Conservation (phyloP, 2,888 invertebrate species). For the Erebia aethiops region DNA sequence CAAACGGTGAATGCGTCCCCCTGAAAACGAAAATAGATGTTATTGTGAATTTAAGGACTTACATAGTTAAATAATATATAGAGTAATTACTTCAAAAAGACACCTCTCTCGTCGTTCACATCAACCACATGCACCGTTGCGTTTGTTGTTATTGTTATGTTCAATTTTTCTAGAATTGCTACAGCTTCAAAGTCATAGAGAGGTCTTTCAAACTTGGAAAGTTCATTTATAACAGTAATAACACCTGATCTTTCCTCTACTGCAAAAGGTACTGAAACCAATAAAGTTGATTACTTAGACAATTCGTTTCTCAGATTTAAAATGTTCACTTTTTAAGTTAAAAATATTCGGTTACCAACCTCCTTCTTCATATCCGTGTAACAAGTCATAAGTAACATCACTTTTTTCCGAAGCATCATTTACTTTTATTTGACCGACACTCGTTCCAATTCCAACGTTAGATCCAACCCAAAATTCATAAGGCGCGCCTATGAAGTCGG, state of each 20-base stretch:
- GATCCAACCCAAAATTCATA: slow-evolving; percentile 96
- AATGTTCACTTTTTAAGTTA: background rate
- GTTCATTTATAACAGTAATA: slow-evolving; percentile 91
- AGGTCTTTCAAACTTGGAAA: slow-evolving; percentile 86
- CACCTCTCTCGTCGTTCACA: slow-evolving; percentile 87
- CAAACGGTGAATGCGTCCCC: slow-evolving; percentile 87
- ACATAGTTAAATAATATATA: slow-evolving; percentile 30
- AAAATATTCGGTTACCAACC: slow-evolving; percentile 72
- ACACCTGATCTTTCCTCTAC: slow-evolving; percentile 94
- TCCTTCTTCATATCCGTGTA: slow-evolving; percentile 93
- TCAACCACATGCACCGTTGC: slow-evolving; percentile 92
- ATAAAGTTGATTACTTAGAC: slow-evolving; percentile 21
- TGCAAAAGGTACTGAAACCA: slow-evolving; percentile 92
- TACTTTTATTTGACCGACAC: slow-evolving; percentile 92
- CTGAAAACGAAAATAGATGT: slow-evolving; percentile 64
- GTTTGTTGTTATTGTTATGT: slow-evolving; percentile 89
- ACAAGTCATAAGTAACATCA: slow-evolving; percentile 88
- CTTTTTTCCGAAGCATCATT: slow-evolving; percentile 87
- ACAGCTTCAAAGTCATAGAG: slow-evolving; percentile 92
- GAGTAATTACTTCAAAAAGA: slow-evolving; percentile 82
- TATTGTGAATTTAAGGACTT: slow-evolving; percentile 40
- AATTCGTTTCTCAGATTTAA: background rate
- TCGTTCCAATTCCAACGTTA: slow-evolving; percentile 92
- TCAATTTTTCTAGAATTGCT: slow-evolving; percentile 84
- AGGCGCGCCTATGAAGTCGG: slow-evolving; percentile 92